Percentiles rank a stretch among this genome's conserved stretches.
phyloP scores from a whole-genome alignment of 2,888 invertebrate species.

The Euzetes globulus region DNA sequence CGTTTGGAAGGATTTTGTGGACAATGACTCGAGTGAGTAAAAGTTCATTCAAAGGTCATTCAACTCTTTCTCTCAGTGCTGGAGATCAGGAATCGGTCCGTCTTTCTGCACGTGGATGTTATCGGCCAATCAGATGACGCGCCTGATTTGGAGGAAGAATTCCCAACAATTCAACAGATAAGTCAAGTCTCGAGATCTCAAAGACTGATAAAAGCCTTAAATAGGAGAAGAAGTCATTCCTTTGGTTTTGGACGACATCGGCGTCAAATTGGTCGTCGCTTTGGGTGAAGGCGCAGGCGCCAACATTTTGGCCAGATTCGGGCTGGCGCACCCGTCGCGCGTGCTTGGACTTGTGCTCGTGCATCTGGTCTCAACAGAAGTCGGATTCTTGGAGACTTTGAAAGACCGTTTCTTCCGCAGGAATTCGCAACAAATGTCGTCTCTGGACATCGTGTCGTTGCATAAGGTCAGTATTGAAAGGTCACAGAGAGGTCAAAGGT shows the following conservation, averaged over 20 bases:
- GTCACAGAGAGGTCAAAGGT: not conserved
- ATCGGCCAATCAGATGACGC: slow-evolving; percentile 80
- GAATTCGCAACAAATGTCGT: slow-evolving; percentile 29
- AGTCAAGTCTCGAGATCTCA: slow-evolving; percentile 50
- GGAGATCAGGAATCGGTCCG: slow-evolving; percentile 72
- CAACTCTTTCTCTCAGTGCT: slow-evolving; percentile 50
- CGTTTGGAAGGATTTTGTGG: slow-evolving; percentile 33
- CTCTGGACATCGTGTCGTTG: slow-evolving; percentile 29
- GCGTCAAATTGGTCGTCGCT: slow-evolving; percentile 71
- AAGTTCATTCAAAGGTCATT: too few species aligned
- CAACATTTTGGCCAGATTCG: slow-evolving; percentile 74
- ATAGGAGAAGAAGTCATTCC: slow-evolving; percentile 56
- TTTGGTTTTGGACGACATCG: slow-evolving; percentile 40
- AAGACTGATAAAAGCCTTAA: too few species aligned
- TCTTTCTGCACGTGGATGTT: slow-evolving; percentile 78
- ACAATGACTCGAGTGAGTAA: slow-evolving; percentile 17
- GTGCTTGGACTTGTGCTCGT: slow-evolving; percentile 72
- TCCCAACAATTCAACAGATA: slow-evolving; percentile 70
- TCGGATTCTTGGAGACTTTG: slow-evolving; percentile 75
- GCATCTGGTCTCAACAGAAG: slow-evolving; percentile 77
- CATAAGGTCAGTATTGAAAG: slow-evolving; percentile 20
- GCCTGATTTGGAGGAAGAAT: slow-evolving; percentile 59
- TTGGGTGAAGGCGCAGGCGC: slow-evolving; percentile 82
- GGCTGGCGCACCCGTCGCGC: slow-evolving; percentile 68
- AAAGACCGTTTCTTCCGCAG: slow-evolving; percentile 53